Conservation (phyloP, 2,113 vertebrate genomes). For the Megalops atlanticus region DNA sequence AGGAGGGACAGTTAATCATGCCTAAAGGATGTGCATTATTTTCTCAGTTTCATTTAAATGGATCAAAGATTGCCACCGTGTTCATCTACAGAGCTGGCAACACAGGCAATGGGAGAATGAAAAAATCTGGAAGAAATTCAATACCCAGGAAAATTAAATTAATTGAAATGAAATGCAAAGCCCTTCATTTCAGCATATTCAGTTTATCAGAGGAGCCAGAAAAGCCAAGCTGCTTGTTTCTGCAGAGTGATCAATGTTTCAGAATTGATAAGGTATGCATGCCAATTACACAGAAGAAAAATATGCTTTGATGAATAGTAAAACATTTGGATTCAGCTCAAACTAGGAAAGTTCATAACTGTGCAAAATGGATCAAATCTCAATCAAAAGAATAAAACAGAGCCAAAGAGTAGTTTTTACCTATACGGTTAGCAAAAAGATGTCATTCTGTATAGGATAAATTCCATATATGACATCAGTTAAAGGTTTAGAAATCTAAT, state of each 20-base stretch:
- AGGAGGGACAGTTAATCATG: not conserved
- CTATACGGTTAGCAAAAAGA: not conserved
- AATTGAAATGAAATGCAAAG: not conserved
- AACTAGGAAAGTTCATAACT: not conserved
- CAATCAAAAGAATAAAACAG: not conserved
- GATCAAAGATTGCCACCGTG: not conserved
- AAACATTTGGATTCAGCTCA: not conserved
- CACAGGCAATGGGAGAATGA: not conserved
- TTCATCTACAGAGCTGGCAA: not conserved
- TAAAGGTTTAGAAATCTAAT: no score
- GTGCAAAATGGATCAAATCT: not conserved
- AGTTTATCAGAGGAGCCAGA: not conserved
- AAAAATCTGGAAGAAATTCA: not conserved
- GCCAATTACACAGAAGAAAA: not conserved
- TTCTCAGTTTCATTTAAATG: not conserved
- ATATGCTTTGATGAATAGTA: not conserved
- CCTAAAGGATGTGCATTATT: not conserved
- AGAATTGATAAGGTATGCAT: not conserved
- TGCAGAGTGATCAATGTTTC: not conserved
- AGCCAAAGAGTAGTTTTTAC: not conserved
- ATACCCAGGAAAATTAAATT: not conserved
- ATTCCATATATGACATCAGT: not conserved
- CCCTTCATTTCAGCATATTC: not conserved
- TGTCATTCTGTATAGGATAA: not conserved
- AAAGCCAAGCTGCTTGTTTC: not conserved